phyloP scores from a whole-genome alignment of 2,888 invertebrate genomes.

The Apamea crenata region DNA sequence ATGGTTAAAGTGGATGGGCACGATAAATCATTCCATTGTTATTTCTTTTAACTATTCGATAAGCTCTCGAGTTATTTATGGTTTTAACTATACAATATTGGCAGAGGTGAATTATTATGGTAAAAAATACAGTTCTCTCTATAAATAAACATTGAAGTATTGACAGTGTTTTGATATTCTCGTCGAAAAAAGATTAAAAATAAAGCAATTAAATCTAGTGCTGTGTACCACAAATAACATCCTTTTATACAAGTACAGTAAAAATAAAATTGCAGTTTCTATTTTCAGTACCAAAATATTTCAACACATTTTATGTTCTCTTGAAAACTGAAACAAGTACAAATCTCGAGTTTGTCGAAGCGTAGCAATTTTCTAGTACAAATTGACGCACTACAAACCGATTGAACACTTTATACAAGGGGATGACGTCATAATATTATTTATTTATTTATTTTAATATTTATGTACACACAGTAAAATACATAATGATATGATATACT shows the following conservation, averaged over 20 bases:
- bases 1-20: constrained; percentile 43
- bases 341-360: constrained; percentile 21
- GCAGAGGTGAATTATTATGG: constrained; percentile 44
- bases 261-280: constrained; percentile 29
- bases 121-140: constrained; percentile 41
- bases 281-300: constrained; percentile 25
- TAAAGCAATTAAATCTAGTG: constrained; percentile 7
- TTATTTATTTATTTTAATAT: too few species aligned
- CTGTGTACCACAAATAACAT: constrained; percentile 2
- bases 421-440: constrained; percentile 47
- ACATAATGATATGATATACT: too few species aligned
- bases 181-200: neutral
- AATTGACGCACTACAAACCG: constrained; percentile 37
- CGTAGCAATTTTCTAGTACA: constrained; percentile 37
- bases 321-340: constrained; percentile 38
- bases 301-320: constrained; percentile 22
- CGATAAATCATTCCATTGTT: constrained; percentile 64
- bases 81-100: constrained; percentile 55
- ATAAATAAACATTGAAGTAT: constrained; percentile 9
- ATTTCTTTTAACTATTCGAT: constrained; percentile 57
- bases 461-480: too few species aligned
- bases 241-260: neutral
- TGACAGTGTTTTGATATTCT: neutral
- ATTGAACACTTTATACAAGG: constrained; percentile 40
- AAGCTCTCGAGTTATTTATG: constrained; percentile 63